These are phyloP conservation scores for Diaphora mendica DNA, from an alignment of 2,888 invertebrate species.

Conservation along the genomic window DNA sequence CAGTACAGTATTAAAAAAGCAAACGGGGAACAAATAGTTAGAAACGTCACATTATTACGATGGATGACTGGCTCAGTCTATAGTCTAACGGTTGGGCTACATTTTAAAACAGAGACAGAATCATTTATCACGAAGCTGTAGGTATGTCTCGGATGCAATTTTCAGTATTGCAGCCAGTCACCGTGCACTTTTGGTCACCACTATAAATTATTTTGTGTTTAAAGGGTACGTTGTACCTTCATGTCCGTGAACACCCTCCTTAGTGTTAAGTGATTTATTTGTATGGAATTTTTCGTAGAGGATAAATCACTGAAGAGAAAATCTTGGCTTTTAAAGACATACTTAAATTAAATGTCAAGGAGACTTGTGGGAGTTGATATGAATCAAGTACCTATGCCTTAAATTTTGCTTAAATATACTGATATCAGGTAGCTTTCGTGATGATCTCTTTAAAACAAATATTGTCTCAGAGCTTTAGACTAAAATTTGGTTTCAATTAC, in stretches of 20 bases:
- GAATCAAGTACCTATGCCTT: neutral
- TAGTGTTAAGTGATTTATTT: slow-evolving; percentile 16
- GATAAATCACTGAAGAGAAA: neutral
- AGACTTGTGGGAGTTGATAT: neutral
- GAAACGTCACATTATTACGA: slow-evolving; percentile 51
- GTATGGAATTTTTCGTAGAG: neutral
- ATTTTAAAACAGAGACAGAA: slow-evolving; percentile 51
- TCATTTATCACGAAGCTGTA: slow-evolving; percentile 53
- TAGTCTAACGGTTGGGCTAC: slow-evolving; percentile 44
- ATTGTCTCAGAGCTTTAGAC: neutral
- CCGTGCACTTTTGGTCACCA: slow-evolving; percentile 47
- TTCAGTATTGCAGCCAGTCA: slow-evolving; percentile 50
- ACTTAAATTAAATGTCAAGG: neutral
- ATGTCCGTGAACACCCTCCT: neutral
- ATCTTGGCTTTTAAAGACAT: neutral
- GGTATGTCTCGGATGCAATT: slow-evolving; percentile 56
- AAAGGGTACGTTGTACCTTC: slow-evolving; percentile 3
- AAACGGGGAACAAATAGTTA: slow-evolving; percentile 32
- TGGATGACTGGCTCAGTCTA: slow-evolving; percentile 47
- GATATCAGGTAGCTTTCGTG: neutral
- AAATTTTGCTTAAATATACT: neutral
- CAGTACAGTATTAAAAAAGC: slow-evolving; percentile 12
- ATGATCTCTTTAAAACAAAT: neutral
- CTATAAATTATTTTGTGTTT: slow-evolving; percentile 42
- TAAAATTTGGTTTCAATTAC: no score